Percentiles rank a stretch among this genome's conserved stretches.
Evolutionary conservation across 2,113 vertebrate species (phyloP).

Genomic region (Lampris incognitus): DNA sequence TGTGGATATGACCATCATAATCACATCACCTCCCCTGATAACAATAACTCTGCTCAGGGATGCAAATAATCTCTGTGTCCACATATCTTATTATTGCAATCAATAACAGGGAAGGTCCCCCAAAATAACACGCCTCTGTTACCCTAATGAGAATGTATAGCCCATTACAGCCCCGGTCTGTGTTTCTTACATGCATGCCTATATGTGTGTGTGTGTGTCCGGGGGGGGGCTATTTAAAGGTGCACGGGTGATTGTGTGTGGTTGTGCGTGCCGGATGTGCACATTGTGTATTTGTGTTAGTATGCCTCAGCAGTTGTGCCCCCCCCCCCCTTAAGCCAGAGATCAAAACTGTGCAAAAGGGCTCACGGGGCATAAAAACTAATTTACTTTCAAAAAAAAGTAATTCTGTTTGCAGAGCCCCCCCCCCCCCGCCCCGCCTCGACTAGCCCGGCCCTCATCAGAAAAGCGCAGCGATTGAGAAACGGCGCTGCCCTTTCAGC

Average conservation of each 20-base stretch:
- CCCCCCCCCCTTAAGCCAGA: slow-evolving; percentile 51
- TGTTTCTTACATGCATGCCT: slow-evolving; percentile 25
- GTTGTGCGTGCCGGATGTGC: background rate
- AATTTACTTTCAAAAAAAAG: slow-evolving; percentile 62
- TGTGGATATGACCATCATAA: slow-evolving; percentile 78
- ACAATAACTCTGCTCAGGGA: slow-evolving; percentile 82
- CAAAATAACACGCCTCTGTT: slow-evolving; percentile 71
- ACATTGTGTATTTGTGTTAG: slow-evolving; percentile 17
- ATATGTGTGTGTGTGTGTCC: slow-evolving; percentile 11
- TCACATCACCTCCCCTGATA: slow-evolving; percentile 76
- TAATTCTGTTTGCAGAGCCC: slow-evolving; percentile 50
- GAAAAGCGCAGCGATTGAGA: slow-evolving; percentile 62
- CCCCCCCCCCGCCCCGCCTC: slow-evolving; percentile 10
- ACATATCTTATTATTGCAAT: slow-evolving; percentile 83
- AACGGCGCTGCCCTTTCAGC: slow-evolving; percentile 25
- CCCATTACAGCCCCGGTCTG: slow-evolving; percentile 49
- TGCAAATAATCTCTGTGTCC: slow-evolving; percentile 83
- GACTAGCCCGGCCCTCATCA: slow-evolving; percentile 52
- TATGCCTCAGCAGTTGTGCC: slow-evolving; percentile 62
- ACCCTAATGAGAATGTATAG: slow-evolving; percentile 79
- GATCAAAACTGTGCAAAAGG: slow-evolving; percentile 64
- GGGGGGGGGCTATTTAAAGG: too few relatives aligned
- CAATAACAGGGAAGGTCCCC: slow-evolving; percentile 78
- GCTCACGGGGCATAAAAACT: slow-evolving; percentile 67
- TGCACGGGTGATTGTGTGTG: background rate